These are phyloP conservation scores for Aromia moschata DNA, from an alignment of 2,888 invertebrate genomes.

Conservation along the genomic window DNA sequence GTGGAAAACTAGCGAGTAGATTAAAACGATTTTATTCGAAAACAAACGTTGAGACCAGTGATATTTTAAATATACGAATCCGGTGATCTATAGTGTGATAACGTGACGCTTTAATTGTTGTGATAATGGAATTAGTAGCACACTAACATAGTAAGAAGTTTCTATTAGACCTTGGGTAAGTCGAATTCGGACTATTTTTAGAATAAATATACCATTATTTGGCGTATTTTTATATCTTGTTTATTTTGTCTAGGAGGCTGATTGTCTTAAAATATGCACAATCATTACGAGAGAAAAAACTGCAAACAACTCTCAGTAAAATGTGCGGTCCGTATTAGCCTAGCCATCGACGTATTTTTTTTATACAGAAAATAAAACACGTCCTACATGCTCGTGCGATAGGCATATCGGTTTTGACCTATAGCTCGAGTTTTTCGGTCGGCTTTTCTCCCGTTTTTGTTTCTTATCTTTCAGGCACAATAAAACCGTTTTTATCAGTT, in stretches of 20 bases:
- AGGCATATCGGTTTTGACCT: too few species aligned
- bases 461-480: too few species aligned
- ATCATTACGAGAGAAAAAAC: background rate
- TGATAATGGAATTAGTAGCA: constrained; percentile 21
- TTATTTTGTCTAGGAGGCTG: constrained; percentile 12
- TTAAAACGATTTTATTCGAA: background rate
- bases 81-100: constrained; percentile 23
- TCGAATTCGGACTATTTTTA: constrained; percentile 16
- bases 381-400: too few species aligned
- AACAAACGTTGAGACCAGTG: background rate
- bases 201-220: constrained; percentile 5
- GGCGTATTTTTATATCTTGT: constrained; percentile 11
- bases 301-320: background rate
- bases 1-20: background rate
- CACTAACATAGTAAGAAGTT: constrained; percentile 9
- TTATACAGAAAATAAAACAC: too few species aligned
- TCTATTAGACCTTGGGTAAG: constrained; percentile 21
- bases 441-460: too few species aligned
- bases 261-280: background rate
- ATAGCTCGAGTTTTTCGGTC: too few species aligned
- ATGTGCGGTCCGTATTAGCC: too few species aligned
- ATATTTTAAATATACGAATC: constrained; percentile 4
- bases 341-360: too few species aligned
- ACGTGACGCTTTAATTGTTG: constrained; percentile 23
- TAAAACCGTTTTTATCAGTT: constrained; percentile 1